phyloP scores from a whole-genome alignment of 2,113 vertebrate species.

The Ursus arctos region DNA sequence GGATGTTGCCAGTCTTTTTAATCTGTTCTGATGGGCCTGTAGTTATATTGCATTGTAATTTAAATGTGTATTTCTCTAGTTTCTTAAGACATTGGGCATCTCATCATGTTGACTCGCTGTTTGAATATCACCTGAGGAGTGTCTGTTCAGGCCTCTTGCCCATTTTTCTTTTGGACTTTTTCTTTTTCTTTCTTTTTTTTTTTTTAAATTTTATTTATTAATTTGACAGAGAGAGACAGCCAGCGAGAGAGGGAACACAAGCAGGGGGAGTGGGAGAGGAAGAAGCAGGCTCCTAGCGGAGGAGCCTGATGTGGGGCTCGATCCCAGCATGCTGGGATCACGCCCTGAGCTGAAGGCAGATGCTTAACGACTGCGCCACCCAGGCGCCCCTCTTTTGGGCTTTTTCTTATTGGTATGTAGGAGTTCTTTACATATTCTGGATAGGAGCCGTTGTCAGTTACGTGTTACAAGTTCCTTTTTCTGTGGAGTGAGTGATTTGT shows the following conservation, averaged over 20 bases:
- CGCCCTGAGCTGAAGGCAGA: no score
- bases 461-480: background rate
- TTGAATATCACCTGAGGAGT: background rate
- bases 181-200: background rate
- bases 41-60: background rate
- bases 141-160: background rate
- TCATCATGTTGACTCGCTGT: background rate
- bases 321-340: no score
- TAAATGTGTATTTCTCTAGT: background rate
- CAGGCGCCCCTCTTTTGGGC: background rate
- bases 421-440: background rate
- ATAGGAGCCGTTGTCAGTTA: background rate
- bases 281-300: no score
- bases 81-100: background rate
- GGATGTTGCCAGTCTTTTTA: background rate
- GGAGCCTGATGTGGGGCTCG: no score
- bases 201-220: no score
- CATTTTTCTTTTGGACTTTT: conserved; percentile 9
- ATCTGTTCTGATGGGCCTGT: background rate
- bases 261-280: no score
- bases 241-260: no score
- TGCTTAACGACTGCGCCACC: no score
- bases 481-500: background rate
- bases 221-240: no score
- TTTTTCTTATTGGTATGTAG: background rate